Evolutionary conservation across 2,888 invertebrate species (phyloP).

Genomic region (Leucoma salicis): DNA sequence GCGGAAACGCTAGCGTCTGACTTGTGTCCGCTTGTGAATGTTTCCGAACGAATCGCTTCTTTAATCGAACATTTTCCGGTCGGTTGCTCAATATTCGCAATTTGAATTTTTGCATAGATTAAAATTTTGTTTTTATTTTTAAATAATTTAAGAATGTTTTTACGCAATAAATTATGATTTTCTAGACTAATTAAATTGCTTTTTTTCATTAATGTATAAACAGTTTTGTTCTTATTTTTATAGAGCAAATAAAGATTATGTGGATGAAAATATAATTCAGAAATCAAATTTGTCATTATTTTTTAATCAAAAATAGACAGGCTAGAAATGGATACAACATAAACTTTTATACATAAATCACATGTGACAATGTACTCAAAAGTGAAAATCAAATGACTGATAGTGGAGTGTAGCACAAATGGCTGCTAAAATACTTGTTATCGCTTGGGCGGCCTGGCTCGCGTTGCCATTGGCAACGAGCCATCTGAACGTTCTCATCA

Average conservation of each 20-base stretch:
- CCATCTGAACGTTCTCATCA: conserved; percentile 91
- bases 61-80: conserved; percentile 40
- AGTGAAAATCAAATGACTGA: conserved; percentile 67
- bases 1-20: conserved; percentile 56
- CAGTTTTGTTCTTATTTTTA: neutral
- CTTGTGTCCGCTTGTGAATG: conserved; percentile 45
- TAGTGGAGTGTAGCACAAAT: conserved; percentile 58
- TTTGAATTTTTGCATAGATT: neutral
- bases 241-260: conserved; percentile 8
- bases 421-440: conserved; percentile 63
- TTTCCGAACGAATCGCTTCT: conserved; percentile 46
- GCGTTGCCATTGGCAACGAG: conserved; percentile 83
- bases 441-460: conserved; percentile 69
- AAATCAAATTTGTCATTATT: neutral
- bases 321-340: conserved; percentile 47
- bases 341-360: conserved; percentile 19
- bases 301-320: conserved; percentile 24
- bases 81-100: conserved; percentile 21
- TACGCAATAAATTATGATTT: neutral
- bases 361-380: conserved; percentile 57
- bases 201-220: neutral
- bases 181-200: neutral
- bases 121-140: neutral
- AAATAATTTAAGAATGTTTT: neutral
- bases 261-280: conserved; percentile 2